A percentile compares a stretch with the other conserved stretches of the same genome.
Conservation (phyloP, 2,113 vertebrate species). For the Muntiacus reevesi region DNA sequence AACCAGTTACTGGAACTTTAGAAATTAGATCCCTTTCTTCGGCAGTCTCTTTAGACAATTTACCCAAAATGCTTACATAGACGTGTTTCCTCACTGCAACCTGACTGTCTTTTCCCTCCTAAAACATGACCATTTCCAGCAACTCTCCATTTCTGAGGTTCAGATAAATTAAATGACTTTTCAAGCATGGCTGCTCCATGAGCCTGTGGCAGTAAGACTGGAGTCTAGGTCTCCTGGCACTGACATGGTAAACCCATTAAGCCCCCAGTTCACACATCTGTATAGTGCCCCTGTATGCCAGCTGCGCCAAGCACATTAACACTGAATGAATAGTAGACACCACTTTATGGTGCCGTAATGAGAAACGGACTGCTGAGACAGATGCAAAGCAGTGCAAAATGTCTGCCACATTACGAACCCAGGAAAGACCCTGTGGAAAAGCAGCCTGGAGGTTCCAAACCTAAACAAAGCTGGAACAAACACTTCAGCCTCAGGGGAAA, state of each 20-base stretch:
- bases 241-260: background rate
- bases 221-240: background rate
- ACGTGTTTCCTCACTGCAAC: background rate
- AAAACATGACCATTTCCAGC: background rate
- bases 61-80: background rate
- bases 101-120: background rate
- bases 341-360: background rate
- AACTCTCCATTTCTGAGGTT: background rate
- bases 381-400: background rate
- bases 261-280: background rate
- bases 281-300: background rate
- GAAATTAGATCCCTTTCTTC: background rate
- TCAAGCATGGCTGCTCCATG: background rate
- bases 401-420: background rate
- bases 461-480: slow-evolving; percentile 40
- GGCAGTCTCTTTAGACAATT: background rate
- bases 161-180: slow-evolving; percentile 25
- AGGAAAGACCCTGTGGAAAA: slow-evolving; percentile 15
- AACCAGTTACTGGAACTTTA: background rate
- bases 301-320: background rate
- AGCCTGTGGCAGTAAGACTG: background rate
- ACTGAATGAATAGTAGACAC: background rate
- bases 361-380: background rate
- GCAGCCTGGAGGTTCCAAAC: slow-evolving; percentile 22
- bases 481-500: slow-evolving; percentile 42